These are phyloP conservation scores for Hestina assimilis DNA, from an alignment of 1,140 invertebrate species.

Conservation along the genomic window DNA sequence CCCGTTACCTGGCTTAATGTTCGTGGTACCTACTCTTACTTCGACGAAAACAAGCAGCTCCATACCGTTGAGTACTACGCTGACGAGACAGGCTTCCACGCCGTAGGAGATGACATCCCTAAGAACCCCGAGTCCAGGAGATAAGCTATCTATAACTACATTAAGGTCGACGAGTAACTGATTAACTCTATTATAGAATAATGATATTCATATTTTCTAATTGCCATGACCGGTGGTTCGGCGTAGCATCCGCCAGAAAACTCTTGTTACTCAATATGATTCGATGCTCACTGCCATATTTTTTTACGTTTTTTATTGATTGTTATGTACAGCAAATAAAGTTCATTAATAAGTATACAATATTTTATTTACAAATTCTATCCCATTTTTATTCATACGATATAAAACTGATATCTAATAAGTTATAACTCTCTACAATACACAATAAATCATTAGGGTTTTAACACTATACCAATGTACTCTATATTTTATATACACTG, in stretches of 20 bases:
- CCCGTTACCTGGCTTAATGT: conserved; percentile 59
- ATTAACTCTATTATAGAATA: neutral
- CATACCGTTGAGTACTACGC: conserved; percentile 72
- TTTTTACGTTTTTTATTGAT: conserved; percentile 58
- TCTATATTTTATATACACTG: no score
- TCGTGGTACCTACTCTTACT: conserved; percentile 64
- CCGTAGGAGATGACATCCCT: conserved; percentile 62
- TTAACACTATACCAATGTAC: no score
- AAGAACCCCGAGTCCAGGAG: conserved; percentile 37
- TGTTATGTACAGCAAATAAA: conserved; percentile 36
- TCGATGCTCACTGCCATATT: conserved; percentile 59
- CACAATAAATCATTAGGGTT: no score
- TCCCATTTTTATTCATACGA: no score
- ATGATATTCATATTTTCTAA: no score
- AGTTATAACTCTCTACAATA: no score
- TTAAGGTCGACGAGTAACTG: conserved; percentile 19
- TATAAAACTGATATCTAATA: no score
- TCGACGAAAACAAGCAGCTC: conserved; percentile 47
- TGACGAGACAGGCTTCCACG: conserved; percentile 79
- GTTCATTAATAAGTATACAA: conserved; percentile 10
- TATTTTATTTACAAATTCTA: neutral
- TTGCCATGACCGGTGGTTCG: conserved; percentile 3
- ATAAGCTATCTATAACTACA: conserved; percentile 30
- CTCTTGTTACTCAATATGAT: conserved; percentile 31
- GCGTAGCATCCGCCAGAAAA: conserved; percentile 24